Evolutionary conservation across 2,888 invertebrate genomes (phyloP), one percentile per base, ranked within the genome.

Genomic region (Uropetala carovei): DNA sequence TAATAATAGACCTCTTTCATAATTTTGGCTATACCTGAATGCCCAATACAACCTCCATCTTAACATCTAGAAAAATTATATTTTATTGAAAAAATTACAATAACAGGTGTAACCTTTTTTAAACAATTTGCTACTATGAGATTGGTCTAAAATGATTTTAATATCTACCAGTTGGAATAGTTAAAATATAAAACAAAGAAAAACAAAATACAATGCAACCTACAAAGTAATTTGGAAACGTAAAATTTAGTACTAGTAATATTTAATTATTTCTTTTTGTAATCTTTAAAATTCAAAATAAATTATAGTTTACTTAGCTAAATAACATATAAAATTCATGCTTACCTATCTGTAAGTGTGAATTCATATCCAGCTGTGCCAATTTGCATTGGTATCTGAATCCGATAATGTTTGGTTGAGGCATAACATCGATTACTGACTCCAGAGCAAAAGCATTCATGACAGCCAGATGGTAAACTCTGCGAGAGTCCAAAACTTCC

Each of bases 371-470:
- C 94, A 16, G 93, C 92, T 92, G 95, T 95, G 43, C 96, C 95
- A 82, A 97, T 96, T 94, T 96, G 96, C 93, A 96, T 96, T 0
- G 97, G 97, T 92, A 97, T 97, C 94, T 97, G 96, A 93, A 97
- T 96, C 92, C 96, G 95, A 94, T 96, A 97, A 7, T 97, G 95
- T 64, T 95, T 96, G 92, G 96, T 96, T 94, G 98, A 97, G 91
- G 96, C 96, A 43, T 89, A 60, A 94, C 99, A 99, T 59, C 97
- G 96, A 4, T 95, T 95, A 0, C 97, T 96, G 13, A 97, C 97
- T 16, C 98, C 98, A 43, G 98, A 98, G 95, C 99, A 99, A 96
- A 97, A 99, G 94, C 99, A 99, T 92, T 97, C 96, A 85, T 97
- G 96, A 94, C 99, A 99, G 14, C 99, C 99, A 86, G 97, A 96